These are phyloP conservation scores for Halictus ligatus DNA, from an alignment of 2,888 invertebrate species.

Conservation along the genomic window DNA sequence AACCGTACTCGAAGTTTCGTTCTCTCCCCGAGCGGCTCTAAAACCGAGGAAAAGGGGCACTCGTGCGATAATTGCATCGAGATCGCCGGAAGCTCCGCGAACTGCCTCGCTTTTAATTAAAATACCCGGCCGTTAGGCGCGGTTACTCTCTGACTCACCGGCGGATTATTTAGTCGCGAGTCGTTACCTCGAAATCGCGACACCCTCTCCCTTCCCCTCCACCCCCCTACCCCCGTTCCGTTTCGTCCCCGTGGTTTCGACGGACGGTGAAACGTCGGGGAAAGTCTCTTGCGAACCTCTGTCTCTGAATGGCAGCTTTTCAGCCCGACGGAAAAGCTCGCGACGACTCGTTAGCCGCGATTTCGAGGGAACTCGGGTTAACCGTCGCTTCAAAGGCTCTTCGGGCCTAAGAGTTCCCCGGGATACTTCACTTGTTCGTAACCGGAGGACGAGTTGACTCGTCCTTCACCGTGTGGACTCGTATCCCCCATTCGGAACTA, in stretches of 20 bases:
- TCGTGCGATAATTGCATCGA: neutral
- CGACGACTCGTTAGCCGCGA: neutral
- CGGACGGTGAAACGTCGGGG: neutral
- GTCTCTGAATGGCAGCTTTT: conserved; percentile 9
- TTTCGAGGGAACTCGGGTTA: conserved; percentile 2
- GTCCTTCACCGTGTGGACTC: neutral
- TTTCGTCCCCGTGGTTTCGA: neutral
- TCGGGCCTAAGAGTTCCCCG: neutral
- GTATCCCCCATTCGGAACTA: neutral
- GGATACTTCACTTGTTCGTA: neutral
- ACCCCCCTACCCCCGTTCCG: neutral
- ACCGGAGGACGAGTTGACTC: neutral
- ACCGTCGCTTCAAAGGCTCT: neutral
- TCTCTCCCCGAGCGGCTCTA: neutral
- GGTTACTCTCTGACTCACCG: conserved; percentile 10
- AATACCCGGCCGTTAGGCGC: neutral
- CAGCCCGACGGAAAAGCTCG: neutral
- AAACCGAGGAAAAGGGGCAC: neutral
- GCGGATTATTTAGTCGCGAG: conserved; percentile 28
- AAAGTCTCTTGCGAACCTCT: neutral
- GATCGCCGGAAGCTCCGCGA: neutral
- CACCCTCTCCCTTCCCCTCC: conserved; percentile 5
- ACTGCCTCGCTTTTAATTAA: conserved; percentile 24
- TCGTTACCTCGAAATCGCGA: conserved; percentile 33
- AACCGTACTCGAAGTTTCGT: neutral